Conservation (phyloP, 2,888 invertebrate species). For the Drosophila mercatorum region DNA sequence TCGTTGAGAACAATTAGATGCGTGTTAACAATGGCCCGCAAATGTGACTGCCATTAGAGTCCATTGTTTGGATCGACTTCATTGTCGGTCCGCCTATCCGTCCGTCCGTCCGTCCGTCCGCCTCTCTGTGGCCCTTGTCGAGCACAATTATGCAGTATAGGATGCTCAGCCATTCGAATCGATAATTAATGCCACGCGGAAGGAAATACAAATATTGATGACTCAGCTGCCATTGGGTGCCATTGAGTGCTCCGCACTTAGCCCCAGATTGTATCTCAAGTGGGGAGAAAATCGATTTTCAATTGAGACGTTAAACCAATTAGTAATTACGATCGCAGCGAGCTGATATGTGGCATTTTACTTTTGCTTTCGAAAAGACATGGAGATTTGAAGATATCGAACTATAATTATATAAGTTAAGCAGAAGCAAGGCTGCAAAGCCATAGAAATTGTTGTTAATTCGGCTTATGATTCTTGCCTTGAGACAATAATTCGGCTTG, state of each 20-base stretch:
- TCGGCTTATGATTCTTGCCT: not conserved
- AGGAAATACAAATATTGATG: constrained; percentile 25
- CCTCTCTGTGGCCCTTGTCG: constrained; percentile 31
- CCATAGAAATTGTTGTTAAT: not conserved
- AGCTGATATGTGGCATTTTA: constrained; percentile 1
- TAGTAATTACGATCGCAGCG: constrained; percentile 2
- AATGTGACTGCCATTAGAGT: constrained; percentile 33
- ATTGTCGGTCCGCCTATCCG: constrained; percentile 15
- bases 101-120: too few relatives aligned
- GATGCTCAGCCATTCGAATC: constrained; percentile 26
- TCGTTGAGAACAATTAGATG: constrained; percentile 65
- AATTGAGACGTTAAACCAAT: constrained; percentile 1
- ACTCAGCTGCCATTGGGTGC: constrained; percentile 24
- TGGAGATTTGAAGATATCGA: not conserved
- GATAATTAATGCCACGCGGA: constrained; percentile 50
- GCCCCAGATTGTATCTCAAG: constrained; percentile 7
- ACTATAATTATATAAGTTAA: not conserved
- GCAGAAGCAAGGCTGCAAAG: too few relatives aligned
- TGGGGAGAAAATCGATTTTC: constrained; percentile 11
- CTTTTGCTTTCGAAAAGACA: not conserved
- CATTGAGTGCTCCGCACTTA: constrained; percentile 32
- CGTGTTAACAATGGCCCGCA: constrained; percentile 42
- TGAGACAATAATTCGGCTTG: not conserved
- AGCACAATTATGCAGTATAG: constrained; percentile 34
- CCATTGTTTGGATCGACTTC: constrained; percentile 32